Evolutionary conservation across 2,797 vertebrate genomes (phyloP).

Genomic region (Psittacula derbiana): DNA sequence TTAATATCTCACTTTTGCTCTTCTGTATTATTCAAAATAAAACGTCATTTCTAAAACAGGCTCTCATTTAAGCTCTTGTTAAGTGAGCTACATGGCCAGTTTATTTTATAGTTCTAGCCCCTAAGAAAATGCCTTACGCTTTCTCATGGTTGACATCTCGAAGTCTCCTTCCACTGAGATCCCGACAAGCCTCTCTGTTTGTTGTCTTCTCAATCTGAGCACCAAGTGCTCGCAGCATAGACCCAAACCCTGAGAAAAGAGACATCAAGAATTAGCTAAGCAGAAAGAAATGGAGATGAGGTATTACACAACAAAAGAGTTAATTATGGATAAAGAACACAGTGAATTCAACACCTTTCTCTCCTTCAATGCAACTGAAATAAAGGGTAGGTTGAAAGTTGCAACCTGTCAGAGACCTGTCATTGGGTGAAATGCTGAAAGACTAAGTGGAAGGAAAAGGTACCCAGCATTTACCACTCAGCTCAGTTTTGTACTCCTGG

Average conservation of each 20-base stretch:
- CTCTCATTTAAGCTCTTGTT: background rate
- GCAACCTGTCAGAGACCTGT: background rate
- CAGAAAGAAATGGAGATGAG: background rate
- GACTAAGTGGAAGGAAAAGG: background rate
- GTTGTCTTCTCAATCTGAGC: conserved; percentile 99
- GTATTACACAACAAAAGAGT: background rate
- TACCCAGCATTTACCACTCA: background rate
- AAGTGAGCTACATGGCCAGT: background rate
- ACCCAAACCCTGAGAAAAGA: conserved; percentile 87
- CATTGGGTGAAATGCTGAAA: background rate
- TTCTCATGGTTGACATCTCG: conserved; percentile 97
- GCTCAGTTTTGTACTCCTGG: background rate
- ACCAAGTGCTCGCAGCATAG: conserved; percentile 94
- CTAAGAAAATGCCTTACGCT: conserved; percentile 80
- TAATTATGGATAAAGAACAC: background rate
- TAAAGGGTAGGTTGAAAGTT: background rate
- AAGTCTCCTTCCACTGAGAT: conserved; percentile 92
- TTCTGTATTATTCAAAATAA: background rate
- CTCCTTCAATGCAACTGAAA: background rate
- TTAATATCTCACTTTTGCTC: background rate
- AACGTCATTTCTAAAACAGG: background rate
- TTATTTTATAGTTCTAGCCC: background rate
- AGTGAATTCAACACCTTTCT: background rate
- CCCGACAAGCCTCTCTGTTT: conserved; percentile 93
- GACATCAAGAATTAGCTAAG: background rate